These are phyloP conservation scores for Lysiphlebus fabarum DNA, from an alignment of 1,140 invertebrate species.

Conservation along the genomic window DNA sequence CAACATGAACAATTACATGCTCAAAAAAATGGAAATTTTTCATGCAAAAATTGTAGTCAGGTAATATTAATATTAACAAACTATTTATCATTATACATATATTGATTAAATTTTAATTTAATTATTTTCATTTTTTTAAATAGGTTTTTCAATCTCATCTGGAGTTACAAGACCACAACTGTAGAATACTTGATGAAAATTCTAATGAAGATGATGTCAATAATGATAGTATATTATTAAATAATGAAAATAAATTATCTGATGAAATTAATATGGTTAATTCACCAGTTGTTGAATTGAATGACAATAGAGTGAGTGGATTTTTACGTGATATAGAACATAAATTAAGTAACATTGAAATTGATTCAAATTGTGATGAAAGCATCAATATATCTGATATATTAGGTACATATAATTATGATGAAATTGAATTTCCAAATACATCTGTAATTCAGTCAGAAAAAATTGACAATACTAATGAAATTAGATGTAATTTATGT, in stretches of 20 bases:
- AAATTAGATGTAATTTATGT: neutral
- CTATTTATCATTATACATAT: too few relatives aligned
- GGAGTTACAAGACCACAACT: neutral
- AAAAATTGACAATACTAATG: neutral
- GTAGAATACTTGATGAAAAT: neutral
- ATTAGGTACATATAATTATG: constrained; percentile 21
- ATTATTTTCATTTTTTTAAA: neutral
- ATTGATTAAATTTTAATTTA: too few relatives aligned
- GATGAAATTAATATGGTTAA: too few relatives aligned
- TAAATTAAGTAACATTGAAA: constrained; percentile 24
- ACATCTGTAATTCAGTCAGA: neutral
- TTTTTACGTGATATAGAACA: constrained; percentile 30
- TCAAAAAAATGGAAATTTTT: neutral
- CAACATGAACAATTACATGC: constrained; percentile 43
- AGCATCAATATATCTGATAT: constrained; percentile 25
- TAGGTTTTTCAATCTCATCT: neutral
- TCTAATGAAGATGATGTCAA: too few relatives aligned
- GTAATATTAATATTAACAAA: neutral
- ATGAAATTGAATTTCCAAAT: constrained; percentile 22
- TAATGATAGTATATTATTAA: too few relatives aligned
- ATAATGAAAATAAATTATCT: too few relatives aligned
- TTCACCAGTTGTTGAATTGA: too few relatives aligned
- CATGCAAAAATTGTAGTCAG: constrained; percentile 9
- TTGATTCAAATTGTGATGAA: constrained; percentile 19
- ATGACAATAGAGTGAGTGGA: too few relatives aligned